Percentiles rank a stretch among this genome's conserved stretches.
Evolutionary conservation across 2,113 vertebrate species (phyloP).

Genomic region (Charina bottae): DNA sequence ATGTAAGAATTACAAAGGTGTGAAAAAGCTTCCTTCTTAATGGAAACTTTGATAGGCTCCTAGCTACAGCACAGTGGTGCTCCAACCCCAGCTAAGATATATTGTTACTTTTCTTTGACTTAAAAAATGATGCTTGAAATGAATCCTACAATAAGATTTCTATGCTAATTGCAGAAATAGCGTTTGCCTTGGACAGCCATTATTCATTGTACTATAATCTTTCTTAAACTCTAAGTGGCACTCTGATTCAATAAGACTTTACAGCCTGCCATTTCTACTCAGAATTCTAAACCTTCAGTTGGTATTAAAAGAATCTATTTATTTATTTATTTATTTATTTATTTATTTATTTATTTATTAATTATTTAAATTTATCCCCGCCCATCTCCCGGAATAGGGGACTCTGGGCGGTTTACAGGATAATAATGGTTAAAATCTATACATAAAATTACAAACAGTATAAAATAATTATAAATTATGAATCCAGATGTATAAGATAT

Average conservation of each 20-base stretch:
- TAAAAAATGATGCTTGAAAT: slow-evolving; percentile 63
- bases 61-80: slow-evolving; percentile 6
- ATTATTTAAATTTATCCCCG: too few species aligned
- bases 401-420: too few species aligned
- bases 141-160: slow-evolving; percentile 59
- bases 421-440: too few species aligned
- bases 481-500: too few species aligned
- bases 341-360: too few species aligned
- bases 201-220: slow-evolving; percentile 66
- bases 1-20: slow-evolving; percentile 24
- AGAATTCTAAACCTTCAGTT: slow-evolving; percentile 49
- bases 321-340: too few species aligned
- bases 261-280: slow-evolving; percentile 49
- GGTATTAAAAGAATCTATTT: slow-evolving; percentile 21
- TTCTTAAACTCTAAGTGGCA: slow-evolving; percentile 59
- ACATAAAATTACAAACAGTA: too few species aligned
- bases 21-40: slow-evolving; percentile 37
- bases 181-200: slow-evolving; percentile 55
- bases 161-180: slow-evolving; percentile 70
- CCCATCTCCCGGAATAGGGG: too few species aligned
- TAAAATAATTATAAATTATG: too few species aligned
- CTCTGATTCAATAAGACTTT: slow-evolving; percentile 43
- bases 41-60: slow-evolving; percentile 40
- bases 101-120: slow-evolving; percentile 48
- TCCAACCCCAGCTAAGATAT: slow-evolving; percentile 42